phyloP scores from a whole-genome alignment of 2,113 vertebrate genomes.

The Dicentrarchus labrax region DNA sequence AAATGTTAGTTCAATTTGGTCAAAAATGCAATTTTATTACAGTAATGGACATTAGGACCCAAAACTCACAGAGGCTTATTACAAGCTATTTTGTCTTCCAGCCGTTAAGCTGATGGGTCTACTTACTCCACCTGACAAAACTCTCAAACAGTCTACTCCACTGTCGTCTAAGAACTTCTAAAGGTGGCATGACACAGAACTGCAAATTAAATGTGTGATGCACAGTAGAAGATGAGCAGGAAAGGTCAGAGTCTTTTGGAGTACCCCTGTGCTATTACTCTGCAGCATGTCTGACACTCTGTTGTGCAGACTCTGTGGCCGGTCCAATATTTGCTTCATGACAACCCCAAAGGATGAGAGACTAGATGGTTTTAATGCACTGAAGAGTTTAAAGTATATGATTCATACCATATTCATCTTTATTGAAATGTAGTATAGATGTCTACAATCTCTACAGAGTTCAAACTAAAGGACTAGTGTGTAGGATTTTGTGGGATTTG shows the following conservation, averaged over 20 bases:
- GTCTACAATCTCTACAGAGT: background rate
- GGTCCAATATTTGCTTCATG: slow-evolving; percentile 2
- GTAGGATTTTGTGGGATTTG: too few species aligned
- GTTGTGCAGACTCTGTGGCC: slow-evolving; percentile 21
- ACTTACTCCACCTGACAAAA: slow-evolving; percentile 8
- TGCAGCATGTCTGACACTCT: slow-evolving; percentile 3
- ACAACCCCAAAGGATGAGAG: slow-evolving; percentile 1
- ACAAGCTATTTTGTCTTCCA: background rate
- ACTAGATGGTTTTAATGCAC: slow-evolving; percentile 3
- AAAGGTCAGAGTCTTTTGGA: slow-evolving; percentile 50
- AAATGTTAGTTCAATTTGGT: background rate
- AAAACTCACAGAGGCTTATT: background rate
- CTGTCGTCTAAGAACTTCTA: slow-evolving; percentile 24
- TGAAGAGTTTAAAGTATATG: background rate
- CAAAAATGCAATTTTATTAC: background rate
- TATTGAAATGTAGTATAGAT: background rate
- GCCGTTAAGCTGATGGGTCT: background rate
- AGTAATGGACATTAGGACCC: background rate
- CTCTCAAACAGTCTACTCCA: background rate
- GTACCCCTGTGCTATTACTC: slow-evolving; percentile 19
- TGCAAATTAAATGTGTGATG: slow-evolving; percentile 34
- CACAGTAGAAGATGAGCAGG: slow-evolving; percentile 37
- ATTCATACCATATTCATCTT: slow-evolving; percentile 7
- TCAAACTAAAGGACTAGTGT: too few species aligned
- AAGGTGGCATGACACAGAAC: slow-evolving; percentile 31